These are phyloP conservation scores for Anolis sagrei DNA, from an alignment of 2,113 vertebrate genomes.

Conservation along the genomic window DNA sequence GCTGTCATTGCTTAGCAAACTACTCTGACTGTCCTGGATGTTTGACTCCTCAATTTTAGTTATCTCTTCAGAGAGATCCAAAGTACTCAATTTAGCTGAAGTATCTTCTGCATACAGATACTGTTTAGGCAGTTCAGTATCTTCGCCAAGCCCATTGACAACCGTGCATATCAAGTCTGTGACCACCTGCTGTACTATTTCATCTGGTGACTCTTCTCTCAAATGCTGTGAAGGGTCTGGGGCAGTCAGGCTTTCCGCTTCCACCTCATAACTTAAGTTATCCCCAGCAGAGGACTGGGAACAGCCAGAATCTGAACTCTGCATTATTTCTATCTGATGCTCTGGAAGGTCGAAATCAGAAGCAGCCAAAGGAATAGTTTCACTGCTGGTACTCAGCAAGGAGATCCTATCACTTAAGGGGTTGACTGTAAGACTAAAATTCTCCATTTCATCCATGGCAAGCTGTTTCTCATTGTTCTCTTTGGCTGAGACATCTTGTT, in stretches of 20 bases:
- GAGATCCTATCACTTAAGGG: slow-evolving; percentile 95
- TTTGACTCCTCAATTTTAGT: slow-evolving; percentile 64
- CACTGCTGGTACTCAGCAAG: slow-evolving; percentile 93
- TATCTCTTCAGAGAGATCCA: slow-evolving; percentile 54
- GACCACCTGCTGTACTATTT: slow-evolving; percentile 85
- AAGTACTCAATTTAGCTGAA: slow-evolving; percentile 63
- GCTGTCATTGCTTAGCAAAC: slow-evolving; percentile 65
- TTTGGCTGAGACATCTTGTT: slow-evolving; percentile 72
- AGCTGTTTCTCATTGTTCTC: slow-evolving; percentile 76
- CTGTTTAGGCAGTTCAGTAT: slow-evolving; percentile 69
- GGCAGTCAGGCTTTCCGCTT: slow-evolving; percentile 77
- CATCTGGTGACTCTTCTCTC: slow-evolving; percentile 79
- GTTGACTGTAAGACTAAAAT: slow-evolving; percentile 96
- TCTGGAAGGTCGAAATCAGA: slow-evolving; percentile 88
- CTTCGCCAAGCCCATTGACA: slow-evolving; percentile 80
- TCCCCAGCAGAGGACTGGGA: slow-evolving; percentile 90
- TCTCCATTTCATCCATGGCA: slow-evolving; percentile 91
- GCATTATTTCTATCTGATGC: slow-evolving; percentile 88
- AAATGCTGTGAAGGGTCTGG: slow-evolving; percentile 77
- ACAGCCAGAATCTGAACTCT: slow-evolving; percentile 90
- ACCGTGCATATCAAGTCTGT: slow-evolving; percentile 89
- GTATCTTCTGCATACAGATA: slow-evolving; percentile 80
- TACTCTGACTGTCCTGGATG: slow-evolving; percentile 65
- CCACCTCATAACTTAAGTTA: slow-evolving; percentile 90
- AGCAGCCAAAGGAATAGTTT: slow-evolving; percentile 89